phyloP scores from a whole-genome alignment of 2,888 invertebrate species.

The Cybosia mesomella region DNA sequence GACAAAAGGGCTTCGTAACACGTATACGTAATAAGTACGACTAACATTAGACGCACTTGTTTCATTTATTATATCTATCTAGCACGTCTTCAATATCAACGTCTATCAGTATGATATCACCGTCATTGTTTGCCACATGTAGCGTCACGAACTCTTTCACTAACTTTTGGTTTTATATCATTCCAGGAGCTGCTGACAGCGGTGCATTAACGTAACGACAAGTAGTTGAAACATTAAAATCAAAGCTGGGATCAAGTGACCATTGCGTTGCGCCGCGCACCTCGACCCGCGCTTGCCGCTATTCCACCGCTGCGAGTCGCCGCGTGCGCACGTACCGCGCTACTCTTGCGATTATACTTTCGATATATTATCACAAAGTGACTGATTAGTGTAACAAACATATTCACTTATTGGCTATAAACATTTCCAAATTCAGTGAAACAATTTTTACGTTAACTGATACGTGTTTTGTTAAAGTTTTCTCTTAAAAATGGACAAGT shows the following conservation, averaged over 20 bases:
- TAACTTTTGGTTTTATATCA: conserved; percentile 33
- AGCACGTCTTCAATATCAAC: conserved; percentile 22
- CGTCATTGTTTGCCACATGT: conserved; percentile 18
- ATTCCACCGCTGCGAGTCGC: conserved; percentile 71
- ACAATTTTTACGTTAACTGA: conserved; percentile 55
- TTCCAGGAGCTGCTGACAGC: conserved; percentile 54
- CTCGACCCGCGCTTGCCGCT: conserved; percentile 59
- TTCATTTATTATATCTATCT: conserved; percentile 36
- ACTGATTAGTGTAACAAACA: conserved; percentile 62
- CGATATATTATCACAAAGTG: conserved; percentile 47
- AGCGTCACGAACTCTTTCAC: conserved; percentile 22
- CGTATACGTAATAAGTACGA: conserved; percentile 25
- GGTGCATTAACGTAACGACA: conserved; percentile 50
- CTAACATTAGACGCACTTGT: conserved; percentile 35
- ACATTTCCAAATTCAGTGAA: conserved; percentile 55
- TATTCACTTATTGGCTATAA: conserved; percentile 51
- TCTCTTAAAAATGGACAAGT: conserved; percentile 70
- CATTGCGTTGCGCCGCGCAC: conserved; percentile 54
- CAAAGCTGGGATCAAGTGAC: conserved; percentile 70
- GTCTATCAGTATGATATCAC: conserved; percentile 18
- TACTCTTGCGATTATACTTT: conserved; percentile 36
- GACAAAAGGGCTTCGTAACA: conserved; percentile 3
- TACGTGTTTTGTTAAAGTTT: conserved; percentile 60
- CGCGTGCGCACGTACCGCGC: conserved; percentile 61
- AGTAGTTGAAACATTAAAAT: conserved; percentile 64